These are phyloP conservation scores for Ornithorhynchus anatinus DNA, from an alignment of 2,113 vertebrate genomes.

Conservation along the genomic window DNA sequence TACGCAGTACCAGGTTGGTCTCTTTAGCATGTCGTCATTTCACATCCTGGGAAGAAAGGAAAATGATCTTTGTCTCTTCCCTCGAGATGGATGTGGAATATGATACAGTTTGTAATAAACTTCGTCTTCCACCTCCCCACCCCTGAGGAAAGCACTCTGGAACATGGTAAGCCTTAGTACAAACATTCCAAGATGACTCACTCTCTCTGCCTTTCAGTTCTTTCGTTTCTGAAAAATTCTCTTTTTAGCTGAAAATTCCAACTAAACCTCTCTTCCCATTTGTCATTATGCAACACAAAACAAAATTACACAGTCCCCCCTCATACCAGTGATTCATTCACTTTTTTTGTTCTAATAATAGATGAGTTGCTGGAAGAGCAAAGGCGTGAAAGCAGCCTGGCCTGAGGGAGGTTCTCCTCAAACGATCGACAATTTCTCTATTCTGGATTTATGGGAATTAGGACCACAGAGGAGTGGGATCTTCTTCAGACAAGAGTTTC, in stretches of 20 bases:
- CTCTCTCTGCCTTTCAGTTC: not conserved
- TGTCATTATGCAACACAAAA: constrained; percentile 3
- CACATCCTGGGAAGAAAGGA: no score
- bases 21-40: no score
- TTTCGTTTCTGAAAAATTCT: not conserved
- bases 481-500: no score
- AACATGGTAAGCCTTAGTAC: not conserved
- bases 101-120: no score
- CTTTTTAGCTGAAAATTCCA: not conserved
- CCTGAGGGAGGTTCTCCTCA: not conserved
- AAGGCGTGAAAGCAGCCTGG: not conserved
- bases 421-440: no score
- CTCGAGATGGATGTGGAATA: no score
- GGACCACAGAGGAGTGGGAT: no score
- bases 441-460: no score
- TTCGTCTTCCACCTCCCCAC: no score
- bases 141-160: no score
- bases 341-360: constrained; percentile 11
- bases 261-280: not conserved
- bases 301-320: not conserved
- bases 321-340: not conserved
- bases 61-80: no score
- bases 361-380: constrained; percentile 15
- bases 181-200: not conserved
- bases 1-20: no score